Evolutionary conservation across 2,797 vertebrate genomes (phyloP).

Genomic region (Sitta carolinensis): DNA sequence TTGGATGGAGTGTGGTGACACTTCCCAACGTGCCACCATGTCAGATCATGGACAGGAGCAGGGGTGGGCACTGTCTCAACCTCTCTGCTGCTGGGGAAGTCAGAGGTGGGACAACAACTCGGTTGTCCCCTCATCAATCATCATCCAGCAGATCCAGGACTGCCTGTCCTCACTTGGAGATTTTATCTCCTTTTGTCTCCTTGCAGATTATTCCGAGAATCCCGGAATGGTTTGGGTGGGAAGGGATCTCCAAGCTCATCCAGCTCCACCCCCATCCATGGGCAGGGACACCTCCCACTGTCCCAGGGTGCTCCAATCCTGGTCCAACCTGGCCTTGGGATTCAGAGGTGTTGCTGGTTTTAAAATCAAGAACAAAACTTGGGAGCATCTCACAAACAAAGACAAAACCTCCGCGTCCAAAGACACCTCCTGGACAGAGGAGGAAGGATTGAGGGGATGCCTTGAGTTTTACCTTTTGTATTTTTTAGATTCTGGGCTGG

Average conservation of each 20-base stretch:
- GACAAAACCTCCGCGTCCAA: fast-evolving
- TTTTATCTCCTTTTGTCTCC: neutral
- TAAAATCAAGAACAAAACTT: neutral
- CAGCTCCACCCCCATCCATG: neutral
- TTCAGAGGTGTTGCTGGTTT: neutral
- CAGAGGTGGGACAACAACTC: neutral
- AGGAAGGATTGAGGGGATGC: neutral
- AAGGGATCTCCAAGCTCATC: neutral
- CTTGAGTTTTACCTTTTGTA: no score
- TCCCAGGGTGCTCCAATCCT: neutral
- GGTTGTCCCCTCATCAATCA: neutral
- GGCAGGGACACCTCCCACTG: neutral
- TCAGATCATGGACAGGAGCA: fast-evolving
- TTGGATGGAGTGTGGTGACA: neutral
- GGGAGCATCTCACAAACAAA: neutral
- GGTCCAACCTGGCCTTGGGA: neutral
- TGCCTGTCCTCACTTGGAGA: neutral
- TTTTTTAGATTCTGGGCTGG: no score
- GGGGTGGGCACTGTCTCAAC: no score
- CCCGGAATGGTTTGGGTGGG: neutral
- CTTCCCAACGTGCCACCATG: fast-evolving
- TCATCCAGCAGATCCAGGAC: neutral
- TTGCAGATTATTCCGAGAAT: fast-evolving
- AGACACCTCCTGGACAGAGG: neutral
- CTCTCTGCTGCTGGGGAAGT: fast-evolving